A percentile compares a stretch with the other conserved stretches of the same genome.
These are phyloP conservation scores for Antheraea pernyi DNA, from an alignment of 1,140 invertebrate genomes.

Conservation along the genomic window DNA sequence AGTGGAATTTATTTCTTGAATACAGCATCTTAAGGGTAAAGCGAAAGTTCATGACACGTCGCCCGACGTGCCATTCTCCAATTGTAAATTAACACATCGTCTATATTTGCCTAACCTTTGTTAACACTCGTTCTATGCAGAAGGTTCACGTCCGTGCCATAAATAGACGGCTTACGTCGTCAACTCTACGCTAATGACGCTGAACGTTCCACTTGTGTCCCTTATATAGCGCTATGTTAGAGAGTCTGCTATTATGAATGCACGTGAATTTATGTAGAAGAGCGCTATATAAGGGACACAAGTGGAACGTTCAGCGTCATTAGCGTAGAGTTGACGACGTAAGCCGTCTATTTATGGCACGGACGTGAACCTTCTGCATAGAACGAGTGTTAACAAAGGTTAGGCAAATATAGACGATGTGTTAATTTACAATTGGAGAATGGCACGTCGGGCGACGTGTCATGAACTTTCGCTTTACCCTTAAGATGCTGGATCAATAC, in stretches of 20 bases:
- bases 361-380: conserved; percentile 13
- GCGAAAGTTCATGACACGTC: too few relatives aligned
- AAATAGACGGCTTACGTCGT: conserved; percentile 16
- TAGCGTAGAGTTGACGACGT: conserved; percentile 14
- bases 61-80: not conserved
- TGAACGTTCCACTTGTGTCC: too few relatives aligned
- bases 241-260: too few relatives aligned
- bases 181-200: conserved; percentile 18
- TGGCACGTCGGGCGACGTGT: too few relatives aligned
- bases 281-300: too few relatives aligned
- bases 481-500: too few relatives aligned
- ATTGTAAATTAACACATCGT: not conserved
- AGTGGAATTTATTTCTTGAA: too few relatives aligned
- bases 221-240: too few relatives aligned
- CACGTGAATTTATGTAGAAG: too few relatives aligned
- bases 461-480: too few relatives aligned
- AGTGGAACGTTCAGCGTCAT: conserved; percentile 19
- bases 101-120: conserved; percentile 10
- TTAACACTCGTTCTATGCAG: conserved; percentile 20
- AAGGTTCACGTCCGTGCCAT: conserved; percentile 13
- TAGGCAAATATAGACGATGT: not conserved
- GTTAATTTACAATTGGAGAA: conserved; percentile 1
- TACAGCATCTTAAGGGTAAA: too few relatives aligned
- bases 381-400: conserved; percentile 19
- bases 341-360: conserved; percentile 20